These are phyloP conservation scores for Holacanthus passer DNA, from an alignment of 2,113 vertebrate genomes.

Conservation along the genomic window DNA sequence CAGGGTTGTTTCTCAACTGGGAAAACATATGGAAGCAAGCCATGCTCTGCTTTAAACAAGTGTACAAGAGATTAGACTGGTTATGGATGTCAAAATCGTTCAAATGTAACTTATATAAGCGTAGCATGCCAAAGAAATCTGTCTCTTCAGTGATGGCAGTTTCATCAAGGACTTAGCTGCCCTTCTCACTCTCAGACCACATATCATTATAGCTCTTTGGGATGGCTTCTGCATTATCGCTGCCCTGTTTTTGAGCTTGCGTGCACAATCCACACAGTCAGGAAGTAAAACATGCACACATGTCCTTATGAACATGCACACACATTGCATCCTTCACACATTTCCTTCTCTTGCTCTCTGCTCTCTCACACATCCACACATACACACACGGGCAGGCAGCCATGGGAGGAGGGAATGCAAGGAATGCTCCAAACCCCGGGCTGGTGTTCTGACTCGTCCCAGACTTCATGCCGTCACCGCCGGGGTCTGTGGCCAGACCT, in stretches of 20 bases:
- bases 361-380: slow-evolving; percentile 47
- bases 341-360: slow-evolving; percentile 53
- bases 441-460: slow-evolving; percentile 90
- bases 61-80: slow-evolving; percentile 22
- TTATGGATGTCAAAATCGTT: slow-evolving; percentile 40
- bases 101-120: slow-evolving; percentile 2
- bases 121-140: slow-evolving; percentile 22
- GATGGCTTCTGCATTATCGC: slow-evolving; percentile 1
- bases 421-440: slow-evolving; percentile 87
- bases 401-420: slow-evolving; percentile 83
- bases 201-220: slow-evolving; percentile 11
- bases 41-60: slow-evolving; percentile 22
- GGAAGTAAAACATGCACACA: slow-evolving; percentile 38
- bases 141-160: slow-evolving; percentile 18
- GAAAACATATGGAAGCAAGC: slow-evolving; percentile 25
- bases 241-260: neutral
- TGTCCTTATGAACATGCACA: slow-evolving; percentile 52
- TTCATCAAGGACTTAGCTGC: slow-evolving; percentile 14
- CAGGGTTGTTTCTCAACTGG: neutral
- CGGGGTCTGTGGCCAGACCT: slow-evolving; percentile 90
- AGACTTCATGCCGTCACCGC: slow-evolving; percentile 90
- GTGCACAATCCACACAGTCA: slow-evolving; percentile 8
- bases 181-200: slow-evolving; percentile 30
- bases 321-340: slow-evolving; percentile 54
- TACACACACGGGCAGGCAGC: slow-evolving; percentile 72